Conservation (phyloP, 1,140 invertebrate genomes). For the Laupala kohalensis region DNA sequence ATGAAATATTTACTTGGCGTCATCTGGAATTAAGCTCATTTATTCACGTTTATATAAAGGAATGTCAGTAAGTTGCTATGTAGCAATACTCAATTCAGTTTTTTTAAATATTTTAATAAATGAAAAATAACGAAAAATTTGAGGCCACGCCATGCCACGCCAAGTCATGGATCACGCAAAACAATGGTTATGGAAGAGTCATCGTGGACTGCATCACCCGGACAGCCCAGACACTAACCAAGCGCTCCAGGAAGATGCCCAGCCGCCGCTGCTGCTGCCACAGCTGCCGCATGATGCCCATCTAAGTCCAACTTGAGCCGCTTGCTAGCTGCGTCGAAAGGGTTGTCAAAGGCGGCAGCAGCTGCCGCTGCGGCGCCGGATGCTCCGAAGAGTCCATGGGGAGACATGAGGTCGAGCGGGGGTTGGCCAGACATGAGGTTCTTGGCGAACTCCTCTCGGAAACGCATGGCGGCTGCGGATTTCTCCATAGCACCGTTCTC, state of each 20-base stretch:
- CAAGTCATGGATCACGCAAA: too few relatives aligned
- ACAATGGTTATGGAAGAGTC: too few relatives aligned
- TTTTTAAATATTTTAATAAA: too few relatives aligned
- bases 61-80: too few relatives aligned
- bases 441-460: slow-evolving; percentile 63
- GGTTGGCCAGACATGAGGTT: slow-evolving; percentile 38
- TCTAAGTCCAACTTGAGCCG: slow-evolving; percentile 59
- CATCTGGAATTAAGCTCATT: too few relatives aligned
- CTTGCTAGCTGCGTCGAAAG: slow-evolving; percentile 56
- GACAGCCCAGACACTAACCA: too few relatives aligned
- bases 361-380: slow-evolving; percentile 54
- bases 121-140: too few relatives aligned
- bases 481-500: slow-evolving; percentile 35
- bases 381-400: slow-evolving; percentile 41
- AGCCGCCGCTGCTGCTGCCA: slow-evolving; percentile 6
- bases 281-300: slow-evolving; percentile 18
- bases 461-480: slow-evolving; percentile 43
- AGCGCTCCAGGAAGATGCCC: slow-evolving; percentile 18
- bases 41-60: too few relatives aligned
- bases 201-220: too few relatives aligned
- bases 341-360: slow-evolving; percentile 60
- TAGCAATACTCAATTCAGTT: too few relatives aligned
- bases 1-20: too few relatives aligned
- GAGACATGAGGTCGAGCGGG: slow-evolving; percentile 35
- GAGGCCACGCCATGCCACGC: too few relatives aligned